Base-by-base conservation (phyloP, 2,113 vertebrate species). In the Promerops cafer region DNA sequence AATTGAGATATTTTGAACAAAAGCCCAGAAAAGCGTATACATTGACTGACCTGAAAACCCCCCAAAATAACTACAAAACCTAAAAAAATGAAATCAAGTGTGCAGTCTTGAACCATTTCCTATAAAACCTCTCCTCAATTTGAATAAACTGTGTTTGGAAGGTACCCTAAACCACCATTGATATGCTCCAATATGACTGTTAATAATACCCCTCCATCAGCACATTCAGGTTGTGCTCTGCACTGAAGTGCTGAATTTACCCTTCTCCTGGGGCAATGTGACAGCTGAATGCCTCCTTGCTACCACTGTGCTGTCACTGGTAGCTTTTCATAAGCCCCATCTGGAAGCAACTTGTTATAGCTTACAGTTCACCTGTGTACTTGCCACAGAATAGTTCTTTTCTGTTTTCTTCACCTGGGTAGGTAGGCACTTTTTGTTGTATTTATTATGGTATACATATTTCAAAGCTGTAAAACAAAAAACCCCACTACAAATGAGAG, bases 1-100 rank as follows among this genome's bases (percentile, higher is more conserved):
- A 66, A 66, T 4, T 23, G 18, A n/a, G 8, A 72, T 52, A 74
- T 57, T 66, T 59, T 16, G 37, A 45, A 63, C 31, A 37, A 50
- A 68, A 71, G 3, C 7, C 1, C 0, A 2, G 33, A 50, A 54
- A 60, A 49, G 2, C 4, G 1, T 37, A 2, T 10, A 42, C 3
- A 2, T 49, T 76, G 8, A 37, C 13, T 52, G 8, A 52, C 42
- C 12, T 72, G 12, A 64, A 77, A 71, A 12, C 3, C 12, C 27
- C 11, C 10, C 2, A 4, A 69, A n/a, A 52, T 15, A 33, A 59
- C 9, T 7, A 44, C 9, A 75, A 79, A 71, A 45, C 13, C 11
- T 53, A 52, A 60, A 12, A 56, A 79, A 68, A 69, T 39, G 1
- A 61, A 77, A 56, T 35, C 5, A 31, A n/a, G 4, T 16, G 5